Evolutionary conservation across 2,888 invertebrate genomes (phyloP).

Genomic region (Agriotes lineatus): DNA sequence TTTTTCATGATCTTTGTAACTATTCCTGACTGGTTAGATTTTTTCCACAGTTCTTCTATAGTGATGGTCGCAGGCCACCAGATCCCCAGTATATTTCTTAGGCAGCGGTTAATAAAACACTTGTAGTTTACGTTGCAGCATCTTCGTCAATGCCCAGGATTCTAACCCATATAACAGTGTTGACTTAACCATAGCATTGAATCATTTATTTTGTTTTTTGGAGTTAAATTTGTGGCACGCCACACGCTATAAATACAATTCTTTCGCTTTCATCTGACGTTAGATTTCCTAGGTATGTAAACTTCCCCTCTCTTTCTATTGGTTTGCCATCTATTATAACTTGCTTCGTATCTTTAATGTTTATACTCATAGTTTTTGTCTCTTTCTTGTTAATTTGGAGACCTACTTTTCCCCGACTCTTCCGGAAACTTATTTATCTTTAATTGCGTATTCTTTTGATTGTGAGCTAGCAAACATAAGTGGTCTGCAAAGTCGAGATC

Average conservation of each 20-base stretch:
- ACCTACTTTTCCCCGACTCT: too few species aligned
- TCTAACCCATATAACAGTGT: not conserved
- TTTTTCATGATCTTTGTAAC: too few species aligned
- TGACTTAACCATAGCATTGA: not conserved
- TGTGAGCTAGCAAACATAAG: conserved; percentile 1
- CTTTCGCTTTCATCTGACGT: too few species aligned
- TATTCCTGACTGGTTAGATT: not conserved
- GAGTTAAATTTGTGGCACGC: not conserved
- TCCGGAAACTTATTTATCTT: too few species aligned
- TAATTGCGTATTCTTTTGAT: not conserved
- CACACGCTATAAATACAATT: not conserved
- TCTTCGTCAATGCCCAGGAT: not conserved
- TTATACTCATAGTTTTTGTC: too few species aligned
- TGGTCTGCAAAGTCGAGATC: not conserved
- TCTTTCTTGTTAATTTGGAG: too few species aligned
- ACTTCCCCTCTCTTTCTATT: too few species aligned
- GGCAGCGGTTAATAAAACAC: not conserved
- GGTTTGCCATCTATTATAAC: too few species aligned
- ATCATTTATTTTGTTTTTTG: not conserved
- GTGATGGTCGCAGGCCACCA: not conserved
- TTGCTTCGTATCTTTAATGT: too few species aligned
- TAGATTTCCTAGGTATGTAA: too few species aligned
- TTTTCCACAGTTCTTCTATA: not conserved
- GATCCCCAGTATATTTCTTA: not conserved
- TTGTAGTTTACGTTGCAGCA: not conserved